Base-by-base conservation (phyloP, 2,797 vertebrate species). In the Intellagama lesueurii region DNA sequence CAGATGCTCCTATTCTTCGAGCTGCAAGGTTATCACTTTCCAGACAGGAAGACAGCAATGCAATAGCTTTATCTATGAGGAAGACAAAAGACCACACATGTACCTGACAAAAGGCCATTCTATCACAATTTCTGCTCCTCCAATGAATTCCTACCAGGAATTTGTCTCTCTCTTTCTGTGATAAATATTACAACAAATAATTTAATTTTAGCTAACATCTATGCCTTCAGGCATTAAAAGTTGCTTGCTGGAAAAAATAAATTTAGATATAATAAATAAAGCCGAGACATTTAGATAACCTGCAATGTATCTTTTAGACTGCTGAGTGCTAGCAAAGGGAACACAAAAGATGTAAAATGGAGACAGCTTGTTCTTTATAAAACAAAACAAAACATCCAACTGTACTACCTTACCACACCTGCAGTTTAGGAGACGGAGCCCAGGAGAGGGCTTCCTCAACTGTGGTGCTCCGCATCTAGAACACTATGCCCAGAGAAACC, bases 1-100 rank as follows among this genome's bases (percentile, higher is more conserved):
- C 98, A 83, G 98, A 98, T 0, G 98, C 98, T 91, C 98, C 98
- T 69, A 99, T 97, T 93, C 98, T 97, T 89, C 97, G 97, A n/a
- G 95, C 94, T 85, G 96, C 95, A 32, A 83, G 89, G 81, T 95
- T 98, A 90, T 97, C 96, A 93, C 96, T 98, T 94, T 98, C 97
- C 95, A 99, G 96, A 95, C 97, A 98, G 86, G 96, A 91, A 64
- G 98, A 95, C 2, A 99, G 92, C 60, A 97, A 94, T 49, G 95
- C 95, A 88, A 99, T 91, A 2, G 98, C 97, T 96, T 98, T 98
- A 92, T 98, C 99, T 99, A 96, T 26, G 83, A 91, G 30, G 56
- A 85, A 85, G 87, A 85, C 3, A 87, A 88, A 85, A 83, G 79
- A 77, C 79, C 52, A 52, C 83, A 91, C 40, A 70, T 90, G 68